Base-by-base conservation (phyloP, 1,140 invertebrate species). In the Paralvinella palmiformis region DNA sequence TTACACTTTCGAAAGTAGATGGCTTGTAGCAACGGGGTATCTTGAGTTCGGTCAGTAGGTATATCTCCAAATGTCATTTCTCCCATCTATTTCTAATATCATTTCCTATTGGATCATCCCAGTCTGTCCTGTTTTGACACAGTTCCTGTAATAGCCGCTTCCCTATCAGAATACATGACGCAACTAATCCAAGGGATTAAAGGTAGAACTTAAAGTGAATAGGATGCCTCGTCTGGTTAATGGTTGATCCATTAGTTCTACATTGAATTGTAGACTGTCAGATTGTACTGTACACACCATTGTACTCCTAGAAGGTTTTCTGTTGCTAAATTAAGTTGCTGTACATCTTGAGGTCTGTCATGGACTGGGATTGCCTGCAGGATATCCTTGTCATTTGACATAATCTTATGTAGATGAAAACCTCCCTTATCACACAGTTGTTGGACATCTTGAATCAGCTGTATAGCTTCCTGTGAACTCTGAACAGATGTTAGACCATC, bases 131-230 rank as follows among this genome's bases (percentile, higher is more conserved):
- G 3, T 20, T 45, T 35, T 24, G 7, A 3, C 53, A 62, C 6
- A 70, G 24, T 10, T 72, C 63, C 37, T 63, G 56, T 6, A 71
- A 32, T n/a, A 72, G 37, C 13, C 64, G 24, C 32, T 68, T 71
- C n/a, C 67, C 67, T 33, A 50, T 44, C 3, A 71, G 56, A 10
- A 56, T 64, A n/a, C 68, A n/a, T 1, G 70, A 67, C 20, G 69
- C 48, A 2, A 68, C 32, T 31, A 72, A 71, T 35, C 71, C 71
- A 5, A 71, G n/a, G 71, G 73, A 27, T 74, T 71, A 64, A 63
- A 73, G n/a, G 71, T 50, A 0, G 67, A 72, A 3, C 59, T 52
- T 7, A 72, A 58, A 13, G 59, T 69, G n/a, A 68, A 68, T 17
- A 74, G 32, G 13, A 70, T 61, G 37, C 66, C 70, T 17, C 69